Conservation (phyloP, 2,797 vertebrate genomes). For the Peromyscus aztecus region DNA sequence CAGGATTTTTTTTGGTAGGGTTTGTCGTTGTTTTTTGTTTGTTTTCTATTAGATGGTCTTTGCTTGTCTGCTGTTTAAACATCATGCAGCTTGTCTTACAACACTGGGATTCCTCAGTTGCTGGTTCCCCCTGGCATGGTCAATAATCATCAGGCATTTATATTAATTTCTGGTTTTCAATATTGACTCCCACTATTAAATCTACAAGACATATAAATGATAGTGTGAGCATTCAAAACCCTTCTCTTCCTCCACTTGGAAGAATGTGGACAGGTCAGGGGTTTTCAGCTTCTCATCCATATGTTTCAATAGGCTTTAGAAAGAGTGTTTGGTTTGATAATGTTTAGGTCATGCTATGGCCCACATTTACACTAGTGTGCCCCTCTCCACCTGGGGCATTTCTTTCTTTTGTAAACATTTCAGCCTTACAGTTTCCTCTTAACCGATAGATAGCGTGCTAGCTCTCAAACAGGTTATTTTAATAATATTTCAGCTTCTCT, state of each 20-base stretch:
- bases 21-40: background rate
- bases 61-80: background rate
- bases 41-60: background rate
- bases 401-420: slow-evolving; percentile 53
- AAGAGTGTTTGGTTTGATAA: slow-evolving; percentile 15
- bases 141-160: background rate
- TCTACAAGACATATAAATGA: background rate
- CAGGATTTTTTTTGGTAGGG: background rate
- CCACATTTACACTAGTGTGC: background rate
- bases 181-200: slow-evolving; percentile 4
- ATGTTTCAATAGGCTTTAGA: background rate
- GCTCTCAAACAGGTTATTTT: background rate
- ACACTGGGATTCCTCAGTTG: background rate
- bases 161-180: background rate
- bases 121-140: background rate
- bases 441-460: slow-evolving; percentile 26
- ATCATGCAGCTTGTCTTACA: background rate
- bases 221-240: background rate
- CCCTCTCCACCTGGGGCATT: background rate
- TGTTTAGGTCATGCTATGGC: background rate
- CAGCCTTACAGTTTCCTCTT: background rate
- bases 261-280: background rate
- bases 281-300: background rate
- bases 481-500: slow-evolving; percentile 1
- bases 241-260: slow-evolving; percentile 40